Conservation (phyloP, 2,888 invertebrate species). For the Diarsia brunnea region DNA sequence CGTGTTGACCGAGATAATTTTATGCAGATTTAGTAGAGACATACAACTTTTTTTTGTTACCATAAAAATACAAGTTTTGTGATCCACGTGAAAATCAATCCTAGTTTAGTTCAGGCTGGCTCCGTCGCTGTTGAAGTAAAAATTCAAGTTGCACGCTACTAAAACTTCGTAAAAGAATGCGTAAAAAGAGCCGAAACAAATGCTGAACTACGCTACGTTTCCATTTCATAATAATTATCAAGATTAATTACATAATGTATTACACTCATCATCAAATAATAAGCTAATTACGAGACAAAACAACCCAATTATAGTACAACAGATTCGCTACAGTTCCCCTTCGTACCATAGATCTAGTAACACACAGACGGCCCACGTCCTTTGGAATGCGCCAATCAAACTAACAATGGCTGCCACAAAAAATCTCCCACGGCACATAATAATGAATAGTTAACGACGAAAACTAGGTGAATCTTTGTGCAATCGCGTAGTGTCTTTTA, state of each 20-base stretch:
- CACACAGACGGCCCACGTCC: conserved; percentile 76
- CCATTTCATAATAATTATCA: conserved; percentile 34
- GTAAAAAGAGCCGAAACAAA: background rate
- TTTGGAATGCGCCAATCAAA: conserved; percentile 88
- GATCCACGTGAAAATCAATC: background rate
- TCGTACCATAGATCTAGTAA: conserved; percentile 60
- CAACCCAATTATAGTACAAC: conserved; percentile 45
- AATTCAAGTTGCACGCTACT: background rate
- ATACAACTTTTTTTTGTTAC: background rate
- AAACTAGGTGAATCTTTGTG: conserved; percentile 91
- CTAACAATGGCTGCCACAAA: conserved; percentile 86
- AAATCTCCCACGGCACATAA: conserved; percentile 89
- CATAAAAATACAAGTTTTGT: background rate
- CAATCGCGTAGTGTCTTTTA: conserved; percentile 89
- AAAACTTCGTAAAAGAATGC: background rate
- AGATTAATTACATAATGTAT: conserved; percentile 22
- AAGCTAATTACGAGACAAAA: conserved; percentile 51
- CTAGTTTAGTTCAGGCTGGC: background rate
- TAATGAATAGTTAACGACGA: conserved; percentile 90
- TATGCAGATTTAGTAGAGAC: background rate
- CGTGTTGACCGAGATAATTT: background rate
- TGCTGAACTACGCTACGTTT: background rate
- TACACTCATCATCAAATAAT: conserved; percentile 50
- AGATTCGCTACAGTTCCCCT: conserved; percentile 44
- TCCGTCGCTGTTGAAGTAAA: background rate